phyloP scores from a whole-genome alignment of 2,888 invertebrate genomes.

The Chrysolina oricalcia region DNA sequence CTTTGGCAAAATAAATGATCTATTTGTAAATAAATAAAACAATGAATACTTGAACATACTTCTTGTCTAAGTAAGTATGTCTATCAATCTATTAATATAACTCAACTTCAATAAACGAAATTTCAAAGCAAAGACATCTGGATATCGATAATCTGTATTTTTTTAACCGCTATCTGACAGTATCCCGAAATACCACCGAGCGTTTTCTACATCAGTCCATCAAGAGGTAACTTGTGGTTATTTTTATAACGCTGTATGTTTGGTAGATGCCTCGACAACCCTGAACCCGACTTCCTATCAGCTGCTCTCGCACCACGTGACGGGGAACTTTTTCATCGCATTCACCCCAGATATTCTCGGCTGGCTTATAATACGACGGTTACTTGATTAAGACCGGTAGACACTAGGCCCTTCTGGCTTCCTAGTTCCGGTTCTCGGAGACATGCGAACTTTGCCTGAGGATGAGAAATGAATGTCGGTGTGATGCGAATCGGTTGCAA shows the following conservation, averaged over 20 bases:
- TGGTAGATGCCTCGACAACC: conserved; percentile 28
- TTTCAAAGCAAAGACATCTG: background rate
- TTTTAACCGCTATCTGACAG: background rate
- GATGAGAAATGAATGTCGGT: conserved; percentile 15
- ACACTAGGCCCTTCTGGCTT: conserved; percentile 30
- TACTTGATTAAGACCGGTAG: conserved; percentile 37
- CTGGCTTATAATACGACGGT: conserved; percentile 32
- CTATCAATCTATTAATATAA: too few relatives aligned
- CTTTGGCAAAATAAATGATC: too few relatives aligned
- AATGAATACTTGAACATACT: too few relatives aligned
- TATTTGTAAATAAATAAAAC: too few relatives aligned
- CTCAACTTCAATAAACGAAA: background rate
- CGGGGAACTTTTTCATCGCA: conserved; percentile 30
- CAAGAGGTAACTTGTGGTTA: conserved; percentile 34
- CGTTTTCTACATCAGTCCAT: background rate
- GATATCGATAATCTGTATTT: background rate
- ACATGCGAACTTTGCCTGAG: conserved; percentile 29
- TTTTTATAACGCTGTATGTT: conserved; percentile 37
- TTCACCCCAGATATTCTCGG: conserved; percentile 24
- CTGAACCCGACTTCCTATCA: conserved; percentile 42
- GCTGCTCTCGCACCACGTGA: conserved; percentile 40
- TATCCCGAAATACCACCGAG: background rate
- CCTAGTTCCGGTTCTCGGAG: conserved; percentile 36
- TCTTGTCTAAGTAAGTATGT: too few relatives aligned
- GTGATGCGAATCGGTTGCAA: background rate